Base-by-base conservation (phyloP, 2,888 invertebrate genomes). In the Elaeidobius kamerunicus region DNA sequence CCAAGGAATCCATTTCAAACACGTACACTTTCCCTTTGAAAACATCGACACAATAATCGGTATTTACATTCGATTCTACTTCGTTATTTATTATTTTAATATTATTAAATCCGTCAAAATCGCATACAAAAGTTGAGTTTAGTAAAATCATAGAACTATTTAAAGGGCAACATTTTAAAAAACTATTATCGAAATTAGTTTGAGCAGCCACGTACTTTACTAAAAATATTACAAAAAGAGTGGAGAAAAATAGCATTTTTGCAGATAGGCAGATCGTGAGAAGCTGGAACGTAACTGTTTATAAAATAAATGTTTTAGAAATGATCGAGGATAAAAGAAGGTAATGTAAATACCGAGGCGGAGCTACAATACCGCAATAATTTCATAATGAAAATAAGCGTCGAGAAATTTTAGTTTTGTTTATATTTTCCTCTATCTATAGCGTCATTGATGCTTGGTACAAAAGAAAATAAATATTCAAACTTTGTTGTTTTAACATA, bases 31-130 rank as follows among this genome's bases (percentile, higher is more conserved):
- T 44, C 7, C 39, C 23, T 7, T 41, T 9, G 11, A 48, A 51
- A 38, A 56, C 40, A 18, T 58, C 58, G 7, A 58, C 18, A 40
- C 58, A 58, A 38, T 35, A 38, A 38, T 11, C 3, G 15, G 36
- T 35, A 44, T 35, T 39, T 6, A 38, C 18, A 14, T 28, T 36
- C 3, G 18, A 15, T n/a, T 17, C 4, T 30, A 23, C 17, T 5
- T 51, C 19, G 15, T 51, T 47, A 14, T 45, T 15, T 14, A 51
- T 12, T 17, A 55, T 47, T 35, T 50, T 17, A n/a, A 50, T 27
- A 23, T 46, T 23, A 35, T 27, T 43, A 4, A 6, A 16, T 17
- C 11, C 39, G 2, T 51, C 38, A 9, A 23, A 30, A 14, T 38
- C 43, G 17, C 55, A 55, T 16, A 44, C 17, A 28, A 47, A 48